Evolutionary conservation across 2,888 invertebrate genomes (phyloP).

Genomic region (Drosophila sordidula): DNA sequence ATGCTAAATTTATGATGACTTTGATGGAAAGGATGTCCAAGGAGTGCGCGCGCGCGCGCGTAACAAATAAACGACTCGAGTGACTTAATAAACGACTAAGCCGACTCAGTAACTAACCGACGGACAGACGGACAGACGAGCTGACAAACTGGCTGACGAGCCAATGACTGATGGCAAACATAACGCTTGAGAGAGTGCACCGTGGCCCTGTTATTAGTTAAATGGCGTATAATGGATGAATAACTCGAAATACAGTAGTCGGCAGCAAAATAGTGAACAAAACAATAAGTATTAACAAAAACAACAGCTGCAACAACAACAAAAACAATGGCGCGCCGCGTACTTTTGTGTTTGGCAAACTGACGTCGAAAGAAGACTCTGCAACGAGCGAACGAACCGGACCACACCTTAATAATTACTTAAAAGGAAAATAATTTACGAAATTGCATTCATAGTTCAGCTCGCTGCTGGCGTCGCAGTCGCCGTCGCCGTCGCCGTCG

Average conservation of each 20-base stretch:
- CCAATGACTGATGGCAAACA: slow-evolving; percentile 51
- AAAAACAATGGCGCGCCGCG: slow-evolving; percentile 47
- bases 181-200: slow-evolving; percentile 41
- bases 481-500: slow-evolving; percentile 6
- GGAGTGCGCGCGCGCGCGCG: slow-evolving; percentile 9
- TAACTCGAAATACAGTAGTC: slow-evolving; percentile 53
- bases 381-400: slow-evolving; percentile 56
- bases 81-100: slow-evolving; percentile 51
- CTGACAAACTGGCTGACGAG: slow-evolving; percentile 31
- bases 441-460: slow-evolving; percentile 85
- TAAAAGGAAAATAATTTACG: slow-evolving; percentile 85
- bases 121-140: slow-evolving; percentile 16
- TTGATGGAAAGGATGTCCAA: slow-evolving; percentile 60
- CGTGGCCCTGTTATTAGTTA: slow-evolving; percentile 77
- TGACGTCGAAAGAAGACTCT: slow-evolving; percentile 36
- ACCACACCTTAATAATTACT: slow-evolving; percentile 85
- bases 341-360: slow-evolving; percentile 70
- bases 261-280: slow-evolving; percentile 58
- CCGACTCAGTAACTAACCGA: slow-evolving; percentile 27
- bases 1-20: slow-evolving; percentile 61
- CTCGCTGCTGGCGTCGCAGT: slow-evolving; percentile 25
- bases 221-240: slow-evolving; percentile 80
- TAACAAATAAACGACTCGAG: slow-evolving; percentile 54
- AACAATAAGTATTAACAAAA: slow-evolving; percentile 50
- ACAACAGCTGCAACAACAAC: slow-evolving; percentile 4